Percentiles rank a stretch among this genome's conserved stretches.
Conservation (phyloP, 2,888 invertebrate genomes). For the Chrysomela aeneicollis region DNA sequence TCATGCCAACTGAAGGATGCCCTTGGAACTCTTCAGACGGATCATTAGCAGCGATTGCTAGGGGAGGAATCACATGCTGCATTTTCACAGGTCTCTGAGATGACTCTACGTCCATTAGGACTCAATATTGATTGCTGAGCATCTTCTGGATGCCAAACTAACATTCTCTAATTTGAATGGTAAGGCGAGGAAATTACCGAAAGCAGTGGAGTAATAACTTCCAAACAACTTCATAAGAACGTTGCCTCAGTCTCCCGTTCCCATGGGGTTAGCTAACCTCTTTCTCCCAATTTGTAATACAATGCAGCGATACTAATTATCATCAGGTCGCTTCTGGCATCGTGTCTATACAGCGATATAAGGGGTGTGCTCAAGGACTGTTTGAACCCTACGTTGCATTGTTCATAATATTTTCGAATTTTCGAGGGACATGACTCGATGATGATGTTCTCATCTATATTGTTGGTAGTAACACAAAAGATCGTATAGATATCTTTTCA, state of each 20-base stretch:
- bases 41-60: background rate
- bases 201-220: background rate
- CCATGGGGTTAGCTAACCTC: background rate
- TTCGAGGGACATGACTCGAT: too few species aligned
- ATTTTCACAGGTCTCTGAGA: background rate
- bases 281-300: slow-evolving; percentile 31
- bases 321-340: slow-evolving; percentile 3
- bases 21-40: background rate
- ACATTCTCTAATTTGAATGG: too few species aligned
- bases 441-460: too few species aligned
- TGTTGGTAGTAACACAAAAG: too few species aligned
- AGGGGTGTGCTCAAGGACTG: background rate
- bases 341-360: too few species aligned
- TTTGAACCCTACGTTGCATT: too few species aligned
- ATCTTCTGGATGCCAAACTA: too few species aligned
- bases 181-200: background rate
- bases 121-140: too few species aligned
- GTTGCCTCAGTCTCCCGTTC: background rate
- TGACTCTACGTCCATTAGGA: too few species aligned
- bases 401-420: too few species aligned
- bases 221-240: background rate
- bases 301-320: slow-evolving; percentile 46
- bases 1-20: background rate
- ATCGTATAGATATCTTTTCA: too few species aligned
- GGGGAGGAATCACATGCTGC: background rate